Conservation (phyloP, 37 sponge, comb jelly and placozoan genomes). For the Ianthella basta region DNA sequence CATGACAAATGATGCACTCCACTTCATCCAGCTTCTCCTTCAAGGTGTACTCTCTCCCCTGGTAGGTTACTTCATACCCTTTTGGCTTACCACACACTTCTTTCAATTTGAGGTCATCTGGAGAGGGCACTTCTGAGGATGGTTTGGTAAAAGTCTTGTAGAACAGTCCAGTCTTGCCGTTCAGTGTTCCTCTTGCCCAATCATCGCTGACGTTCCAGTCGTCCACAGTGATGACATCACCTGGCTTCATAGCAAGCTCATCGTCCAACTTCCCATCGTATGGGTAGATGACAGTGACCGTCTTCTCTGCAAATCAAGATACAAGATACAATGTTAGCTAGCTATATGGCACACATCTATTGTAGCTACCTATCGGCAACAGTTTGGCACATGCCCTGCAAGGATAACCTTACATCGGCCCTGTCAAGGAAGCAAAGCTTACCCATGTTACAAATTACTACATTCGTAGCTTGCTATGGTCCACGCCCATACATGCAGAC, state of each 20-base stretch:
- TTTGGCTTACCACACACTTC: neutral
- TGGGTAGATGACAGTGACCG: conserved; percentile 3
- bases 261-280: conserved; percentile 21
- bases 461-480: too few species aligned
- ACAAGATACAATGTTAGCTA: too few species aligned
- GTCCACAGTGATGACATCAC: conserved; percentile 6
- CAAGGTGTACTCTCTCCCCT: neutral
- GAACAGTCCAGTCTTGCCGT: neutral
- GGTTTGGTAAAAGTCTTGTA: neutral
- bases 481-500: too few species aligned
- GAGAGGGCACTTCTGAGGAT: too few species aligned
- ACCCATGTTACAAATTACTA: too few species aligned
- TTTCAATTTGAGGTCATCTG: too few species aligned
- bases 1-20: conserved; percentile 31
- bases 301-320: neutral
- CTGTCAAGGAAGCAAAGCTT: too few species aligned
- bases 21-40: conserved; percentile 5
- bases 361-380: too few species aligned
- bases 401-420: too few species aligned
- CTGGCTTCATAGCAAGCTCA: conserved; percentile 7
- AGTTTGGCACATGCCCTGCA: too few species aligned
- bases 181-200: conserved; percentile 12
- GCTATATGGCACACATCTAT: too few species aligned
- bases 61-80: neutral
- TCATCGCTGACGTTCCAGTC: neutral